phyloP scores from a whole-genome alignment of 2,113 vertebrate genomes.

The Myrmecobius fasciatus region DNA sequence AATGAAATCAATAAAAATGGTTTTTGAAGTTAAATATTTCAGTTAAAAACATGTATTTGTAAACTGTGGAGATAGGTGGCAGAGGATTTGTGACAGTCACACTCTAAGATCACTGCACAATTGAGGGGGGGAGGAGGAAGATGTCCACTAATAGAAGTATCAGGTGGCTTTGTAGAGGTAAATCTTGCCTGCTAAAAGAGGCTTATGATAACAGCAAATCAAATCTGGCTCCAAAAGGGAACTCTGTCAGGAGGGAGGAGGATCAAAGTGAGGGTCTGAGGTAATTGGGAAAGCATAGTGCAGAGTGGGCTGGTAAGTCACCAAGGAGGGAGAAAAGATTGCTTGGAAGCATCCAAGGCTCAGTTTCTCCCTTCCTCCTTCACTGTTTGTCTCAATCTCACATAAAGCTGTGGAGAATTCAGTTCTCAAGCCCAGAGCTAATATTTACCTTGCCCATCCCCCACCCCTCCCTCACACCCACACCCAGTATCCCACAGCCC shows the following conservation, averaged over 20 bases:
- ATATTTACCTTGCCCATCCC: neutral
- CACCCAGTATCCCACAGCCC: neutral
- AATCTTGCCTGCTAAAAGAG: neutral
- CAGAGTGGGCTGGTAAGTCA: neutral
- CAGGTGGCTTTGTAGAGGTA: neutral
- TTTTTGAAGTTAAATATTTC: neutral
- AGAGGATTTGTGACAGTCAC: neutral
- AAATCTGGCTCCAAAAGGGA: neutral
- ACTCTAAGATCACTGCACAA: neutral
- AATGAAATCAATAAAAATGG: neutral
- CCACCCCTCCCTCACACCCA: neutral
- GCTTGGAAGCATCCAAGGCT: neutral
- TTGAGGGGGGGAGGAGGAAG: neutral
- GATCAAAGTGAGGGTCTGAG: neutral
- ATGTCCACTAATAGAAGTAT: neutral
- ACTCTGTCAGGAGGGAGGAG: neutral
- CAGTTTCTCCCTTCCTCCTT: neutral
- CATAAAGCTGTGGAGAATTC: neutral
- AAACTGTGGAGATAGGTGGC: neutral
- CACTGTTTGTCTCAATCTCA: neutral
- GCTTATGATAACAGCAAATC: neutral
- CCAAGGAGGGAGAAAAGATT: neutral
- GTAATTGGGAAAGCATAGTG: neutral
- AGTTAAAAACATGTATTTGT: neutral
- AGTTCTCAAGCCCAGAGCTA: neutral